Evolutionary conservation across 2,797 vertebrate genomes (phyloP).

Genomic region (Clamator glandarius): DNA sequence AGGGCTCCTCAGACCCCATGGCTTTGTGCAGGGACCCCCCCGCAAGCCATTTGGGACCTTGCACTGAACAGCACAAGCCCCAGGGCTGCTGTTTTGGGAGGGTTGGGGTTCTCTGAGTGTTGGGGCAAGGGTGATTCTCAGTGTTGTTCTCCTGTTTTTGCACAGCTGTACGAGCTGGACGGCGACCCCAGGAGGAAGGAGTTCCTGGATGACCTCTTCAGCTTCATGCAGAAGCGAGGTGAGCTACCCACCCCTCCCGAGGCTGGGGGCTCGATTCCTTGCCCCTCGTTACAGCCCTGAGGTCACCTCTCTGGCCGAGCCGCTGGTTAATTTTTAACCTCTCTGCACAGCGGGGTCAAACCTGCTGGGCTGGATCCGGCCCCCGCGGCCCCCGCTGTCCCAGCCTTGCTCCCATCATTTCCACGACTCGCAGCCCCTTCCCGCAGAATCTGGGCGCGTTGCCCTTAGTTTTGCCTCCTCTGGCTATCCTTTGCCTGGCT

Average conservation of each 20-base stretch:
- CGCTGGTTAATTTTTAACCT: constrained; percentile 60
- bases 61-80: fast-evolving
- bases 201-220: constrained; percentile 94
- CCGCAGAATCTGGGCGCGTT: fast-evolving
- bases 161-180: constrained; percentile 94
- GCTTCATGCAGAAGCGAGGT: constrained; percentile 98
- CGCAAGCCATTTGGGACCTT: fast-evolving
- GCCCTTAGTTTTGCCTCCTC: no score
- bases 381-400: fast-evolving
- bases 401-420: fast-evolving
- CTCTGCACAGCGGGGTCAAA: not conserved
- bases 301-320: not conserved
- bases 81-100: not conserved
- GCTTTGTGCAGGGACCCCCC: fast-evolving
- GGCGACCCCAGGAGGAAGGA: constrained; percentile 92
- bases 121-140: not conserved
- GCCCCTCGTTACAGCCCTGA: not conserved
- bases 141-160: not conserved
- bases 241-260: not conserved
- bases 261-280: not conserved
- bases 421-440: not conserved
- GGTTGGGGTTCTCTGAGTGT: fast-evolving
- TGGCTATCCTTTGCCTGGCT: not conserved
- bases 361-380: constrained; percentile 5
- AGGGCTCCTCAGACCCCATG: not conserved